phyloP scores from a whole-genome alignment of 2,797 vertebrate genomes.

The Brotula barbata region DNA sequence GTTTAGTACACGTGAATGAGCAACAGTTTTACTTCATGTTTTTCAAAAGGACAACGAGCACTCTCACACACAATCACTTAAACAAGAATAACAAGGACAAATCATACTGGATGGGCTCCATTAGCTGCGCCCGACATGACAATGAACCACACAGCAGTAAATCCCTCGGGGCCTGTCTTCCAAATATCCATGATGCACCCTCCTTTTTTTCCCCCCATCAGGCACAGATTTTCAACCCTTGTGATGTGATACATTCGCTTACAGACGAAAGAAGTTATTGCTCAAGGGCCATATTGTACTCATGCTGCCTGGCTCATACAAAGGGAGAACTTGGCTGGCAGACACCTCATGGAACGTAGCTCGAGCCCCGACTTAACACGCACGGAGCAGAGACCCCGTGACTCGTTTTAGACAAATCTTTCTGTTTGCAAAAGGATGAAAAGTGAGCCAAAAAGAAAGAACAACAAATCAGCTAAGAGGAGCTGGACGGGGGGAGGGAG shows the following conservation, averaged over 20 bases:
- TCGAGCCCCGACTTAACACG: slow-evolving; percentile 30
- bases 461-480: slow-evolving; percentile 32
- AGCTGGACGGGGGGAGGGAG: slow-evolving; percentile 31
- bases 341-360: slow-evolving; percentile 26
- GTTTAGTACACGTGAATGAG: background rate
- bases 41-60: too few species aligned
- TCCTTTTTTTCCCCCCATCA: background rate
- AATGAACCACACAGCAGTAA: background rate
- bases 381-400: slow-evolving; percentile 32
- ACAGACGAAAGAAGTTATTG: background rate
- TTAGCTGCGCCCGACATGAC: background rate
- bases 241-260: slow-evolving; percentile 13
- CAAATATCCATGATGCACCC: background rate
- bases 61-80: too few species aligned
- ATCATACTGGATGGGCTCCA: background rate
- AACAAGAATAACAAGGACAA: too few species aligned
- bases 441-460: slow-evolving; percentile 29
- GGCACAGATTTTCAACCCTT: background rate
- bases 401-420: slow-evolving; percentile 31
- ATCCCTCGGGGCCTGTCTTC: background rate
- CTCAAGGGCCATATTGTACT: slow-evolving; percentile 27
- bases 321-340: slow-evolving; percentile 35
- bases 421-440: slow-evolving; percentile 23
- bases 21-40: background rate
- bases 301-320: slow-evolving; percentile 12